phyloP scores from a whole-genome alignment of 2,797 vertebrate genomes.

The Bufotes viridis region DNA sequence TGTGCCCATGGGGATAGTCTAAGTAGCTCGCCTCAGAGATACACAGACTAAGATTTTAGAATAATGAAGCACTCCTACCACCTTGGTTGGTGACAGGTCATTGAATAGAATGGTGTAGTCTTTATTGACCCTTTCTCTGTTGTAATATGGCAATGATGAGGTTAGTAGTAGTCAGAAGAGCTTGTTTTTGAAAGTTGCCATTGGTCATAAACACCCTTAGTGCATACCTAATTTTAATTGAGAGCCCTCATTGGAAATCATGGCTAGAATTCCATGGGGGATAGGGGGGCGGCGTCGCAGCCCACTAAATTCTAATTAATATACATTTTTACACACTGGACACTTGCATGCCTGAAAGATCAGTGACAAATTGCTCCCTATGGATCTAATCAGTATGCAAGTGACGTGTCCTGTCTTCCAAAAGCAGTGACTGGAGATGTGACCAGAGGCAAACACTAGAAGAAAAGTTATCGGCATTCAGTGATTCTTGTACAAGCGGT shows the following conservation, averaged over 20 bases:
- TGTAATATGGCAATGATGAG: too few relatives aligned
- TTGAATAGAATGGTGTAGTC: too few relatives aligned
- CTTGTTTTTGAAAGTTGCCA: not conserved
- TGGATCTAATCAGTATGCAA: slow-evolving; percentile 28
- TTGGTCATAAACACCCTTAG: not conserved
- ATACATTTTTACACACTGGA: slow-evolving; percentile 16
- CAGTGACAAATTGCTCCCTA: slow-evolving; percentile 31
- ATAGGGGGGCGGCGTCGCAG: not conserved
- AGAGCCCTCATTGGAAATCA: not conserved
- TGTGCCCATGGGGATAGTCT: too few relatives aligned
- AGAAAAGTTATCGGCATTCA: too few relatives aligned
- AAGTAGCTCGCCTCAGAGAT: too few relatives aligned
- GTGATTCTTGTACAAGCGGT: too few relatives aligned
- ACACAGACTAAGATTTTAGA: too few relatives aligned
- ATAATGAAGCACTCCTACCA: too few relatives aligned
- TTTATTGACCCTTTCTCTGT: too few relatives aligned
- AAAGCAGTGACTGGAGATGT: not conserved
- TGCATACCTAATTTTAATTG: not conserved
- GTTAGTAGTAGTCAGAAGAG: too few relatives aligned
- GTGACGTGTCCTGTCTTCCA: not conserved
- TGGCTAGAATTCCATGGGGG: not conserved
- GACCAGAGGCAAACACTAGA: too few relatives aligned
- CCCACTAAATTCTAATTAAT: slow-evolving; percentile 41
- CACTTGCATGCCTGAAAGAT: slow-evolving; percentile 2
- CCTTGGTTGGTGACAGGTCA: too few relatives aligned